phyloP scores from a whole-genome alignment of 2,888 invertebrate genomes.

The Deroplatys truncata region DNA sequence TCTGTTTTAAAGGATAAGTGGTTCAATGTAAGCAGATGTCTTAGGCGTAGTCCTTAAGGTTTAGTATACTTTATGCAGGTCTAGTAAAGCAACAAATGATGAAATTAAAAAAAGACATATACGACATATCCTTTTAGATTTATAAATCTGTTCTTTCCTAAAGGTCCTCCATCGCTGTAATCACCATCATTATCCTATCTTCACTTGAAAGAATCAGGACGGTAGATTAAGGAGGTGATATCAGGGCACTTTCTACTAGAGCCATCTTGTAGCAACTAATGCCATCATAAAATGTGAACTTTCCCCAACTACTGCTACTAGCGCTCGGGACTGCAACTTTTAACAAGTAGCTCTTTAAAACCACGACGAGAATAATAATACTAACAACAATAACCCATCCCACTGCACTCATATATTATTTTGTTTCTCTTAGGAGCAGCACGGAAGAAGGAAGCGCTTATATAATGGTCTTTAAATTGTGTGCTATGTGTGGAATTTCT shows the following conservation, averaged over 20 bases:
- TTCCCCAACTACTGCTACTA: not conserved
- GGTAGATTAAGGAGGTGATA: not conserved
- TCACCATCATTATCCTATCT: too few relatives aligned
- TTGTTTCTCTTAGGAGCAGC: not conserved
- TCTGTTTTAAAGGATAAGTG: too few relatives aligned
- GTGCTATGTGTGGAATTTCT: not conserved
- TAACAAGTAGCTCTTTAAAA: constrained; percentile 15
- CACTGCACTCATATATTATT: constrained; percentile 9
- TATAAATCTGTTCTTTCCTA: not conserved
- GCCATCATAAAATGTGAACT: constrained; percentile 13
- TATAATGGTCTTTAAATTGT: constrained; percentile 15
- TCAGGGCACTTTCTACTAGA: not conserved
- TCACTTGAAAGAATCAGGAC: not conserved
- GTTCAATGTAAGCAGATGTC: too few relatives aligned
- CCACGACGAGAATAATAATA: constrained; percentile 2
- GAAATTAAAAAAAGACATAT: too few relatives aligned
- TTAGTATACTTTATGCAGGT: too few relatives aligned
- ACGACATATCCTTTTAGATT: too few relatives aligned
- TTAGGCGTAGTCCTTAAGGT: too few relatives aligned
- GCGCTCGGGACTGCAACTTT: not conserved
- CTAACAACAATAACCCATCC: not conserved
- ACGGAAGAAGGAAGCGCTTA: not conserved
- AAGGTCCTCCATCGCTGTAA: too few relatives aligned
- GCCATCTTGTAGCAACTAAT: constrained; percentile 11
- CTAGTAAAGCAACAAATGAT: too few relatives aligned